Conservation (phyloP, 2,113 vertebrate species). For the Ornithorhynchus anatinus region DNA sequence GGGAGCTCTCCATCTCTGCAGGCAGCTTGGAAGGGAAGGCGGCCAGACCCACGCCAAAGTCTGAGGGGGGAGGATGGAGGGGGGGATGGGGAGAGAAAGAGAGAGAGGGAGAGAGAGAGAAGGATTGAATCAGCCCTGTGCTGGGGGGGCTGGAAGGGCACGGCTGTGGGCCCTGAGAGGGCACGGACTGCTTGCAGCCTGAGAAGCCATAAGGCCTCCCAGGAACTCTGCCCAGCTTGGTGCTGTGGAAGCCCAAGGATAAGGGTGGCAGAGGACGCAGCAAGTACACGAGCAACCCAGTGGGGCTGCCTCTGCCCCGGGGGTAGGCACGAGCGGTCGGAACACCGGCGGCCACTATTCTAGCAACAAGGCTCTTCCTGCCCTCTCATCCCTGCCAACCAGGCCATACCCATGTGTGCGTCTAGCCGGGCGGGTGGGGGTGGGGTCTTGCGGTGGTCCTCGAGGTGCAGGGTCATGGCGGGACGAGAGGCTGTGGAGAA, state of each 20-base stretch:
- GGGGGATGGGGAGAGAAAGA: too few relatives aligned
- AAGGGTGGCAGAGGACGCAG: too few relatives aligned
- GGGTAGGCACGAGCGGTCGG: too few relatives aligned
- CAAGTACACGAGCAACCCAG: too few relatives aligned
- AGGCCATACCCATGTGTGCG: slow-evolving; percentile 62
- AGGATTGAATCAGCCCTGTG: neutral
- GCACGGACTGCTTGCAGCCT: too few relatives aligned
- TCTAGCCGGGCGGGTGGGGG: slow-evolving; percentile 41
- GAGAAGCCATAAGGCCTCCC: neutral
- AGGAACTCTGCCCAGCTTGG: neutral
- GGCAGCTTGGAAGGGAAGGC: slow-evolving; percentile 64
- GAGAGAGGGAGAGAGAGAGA: neutral
- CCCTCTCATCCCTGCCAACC: neutral
- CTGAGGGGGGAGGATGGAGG: slow-evolving; percentile 29
- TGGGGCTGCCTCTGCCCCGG: too few relatives aligned
- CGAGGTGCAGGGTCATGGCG: slow-evolving; percentile 87
- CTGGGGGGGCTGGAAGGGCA: accelerated
- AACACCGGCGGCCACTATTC: accelerated
- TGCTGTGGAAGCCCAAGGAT: too few relatives aligned
- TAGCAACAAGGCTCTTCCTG: accelerated
- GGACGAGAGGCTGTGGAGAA: slow-evolving; percentile 76
- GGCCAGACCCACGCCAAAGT: slow-evolving; percentile 51
- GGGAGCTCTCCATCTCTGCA: slow-evolving; percentile 62
- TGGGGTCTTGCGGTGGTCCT: slow-evolving; percentile 75
- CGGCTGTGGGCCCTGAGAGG: accelerated